Conservation (phyloP, 2,888 invertebrate species). For the Heliconius ethilla region DNA sequence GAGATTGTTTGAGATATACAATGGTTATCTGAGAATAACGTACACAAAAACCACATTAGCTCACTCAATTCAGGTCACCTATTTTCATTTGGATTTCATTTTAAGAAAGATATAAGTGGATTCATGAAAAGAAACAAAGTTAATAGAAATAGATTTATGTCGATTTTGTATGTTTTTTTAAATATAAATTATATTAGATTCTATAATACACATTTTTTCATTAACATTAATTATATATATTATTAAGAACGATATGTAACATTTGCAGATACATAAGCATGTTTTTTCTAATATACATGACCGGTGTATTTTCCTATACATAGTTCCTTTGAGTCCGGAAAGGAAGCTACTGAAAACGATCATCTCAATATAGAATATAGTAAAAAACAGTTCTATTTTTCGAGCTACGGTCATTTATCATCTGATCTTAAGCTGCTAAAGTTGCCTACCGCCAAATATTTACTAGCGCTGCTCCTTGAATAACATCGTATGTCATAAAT, state of each 20-base stretch:
- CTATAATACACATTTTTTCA: too few species aligned
- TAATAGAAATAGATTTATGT: background rate
- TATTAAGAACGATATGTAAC: too few species aligned
- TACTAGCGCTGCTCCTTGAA: constrained; percentile 7
- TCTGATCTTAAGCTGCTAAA: constrained; percentile 12
- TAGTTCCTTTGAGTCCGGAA: background rate
- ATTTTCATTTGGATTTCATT: background rate
- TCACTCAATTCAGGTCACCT: background rate
- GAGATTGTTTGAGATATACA: background rate
- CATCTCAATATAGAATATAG: constrained; percentile 1
- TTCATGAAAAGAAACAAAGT: background rate
- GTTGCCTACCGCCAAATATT: constrained; percentile 6
- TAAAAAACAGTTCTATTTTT: constrained; percentile 12
- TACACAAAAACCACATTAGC: constrained; percentile 6
- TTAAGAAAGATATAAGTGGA: constrained; percentile 8
- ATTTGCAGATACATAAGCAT: background rate
- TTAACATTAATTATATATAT: too few species aligned
- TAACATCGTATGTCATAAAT: constrained; percentile 1
- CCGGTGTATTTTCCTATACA: background rate
- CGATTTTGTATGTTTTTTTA: too few species aligned
- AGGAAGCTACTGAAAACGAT: background rate
- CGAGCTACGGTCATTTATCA: constrained; percentile 13
- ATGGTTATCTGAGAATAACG: background rate
- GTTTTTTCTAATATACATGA: background rate
- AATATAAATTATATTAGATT: too few species aligned